These are phyloP conservation scores for Scyliorhinus canicula DNA, from an alignment of 2,797 vertebrate genomes.

Conservation along the genomic window DNA sequence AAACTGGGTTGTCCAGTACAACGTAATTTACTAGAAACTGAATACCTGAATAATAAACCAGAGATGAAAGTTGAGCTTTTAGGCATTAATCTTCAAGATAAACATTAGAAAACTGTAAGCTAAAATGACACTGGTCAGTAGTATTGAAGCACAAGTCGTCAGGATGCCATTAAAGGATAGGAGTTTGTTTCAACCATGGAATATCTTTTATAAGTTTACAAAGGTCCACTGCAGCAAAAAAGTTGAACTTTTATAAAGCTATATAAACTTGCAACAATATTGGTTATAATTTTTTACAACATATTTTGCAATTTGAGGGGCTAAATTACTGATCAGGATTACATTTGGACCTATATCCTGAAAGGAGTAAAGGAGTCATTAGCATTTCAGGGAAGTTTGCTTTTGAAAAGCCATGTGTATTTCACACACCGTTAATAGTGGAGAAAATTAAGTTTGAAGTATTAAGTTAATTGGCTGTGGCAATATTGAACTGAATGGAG, in stretches of 20 bases:
- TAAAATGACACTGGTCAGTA: neutral
- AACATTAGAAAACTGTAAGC: neutral
- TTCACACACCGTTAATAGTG: neutral
- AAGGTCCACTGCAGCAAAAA: constrained; percentile 6
- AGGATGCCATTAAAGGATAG: neutral
- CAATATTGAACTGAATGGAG: neutral
- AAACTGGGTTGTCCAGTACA: neutral
- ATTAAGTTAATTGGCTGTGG: neutral
- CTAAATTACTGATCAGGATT: neutral
- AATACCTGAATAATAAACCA: constrained; percentile 11
- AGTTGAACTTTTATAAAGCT: constrained; percentile 17
- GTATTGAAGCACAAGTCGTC: constrained; percentile 8
- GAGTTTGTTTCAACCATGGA: neutral
- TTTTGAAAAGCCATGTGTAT: neutral
- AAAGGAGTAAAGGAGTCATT: neutral
- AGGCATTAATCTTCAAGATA: constrained; percentile 2
- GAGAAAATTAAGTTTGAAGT: neutral
- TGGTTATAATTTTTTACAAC: neutral
- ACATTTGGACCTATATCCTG: neutral
- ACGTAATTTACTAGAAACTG: neutral
- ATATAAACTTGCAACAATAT: neutral
- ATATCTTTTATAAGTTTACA: neutral
- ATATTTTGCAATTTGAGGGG: neutral
- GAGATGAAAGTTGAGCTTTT: neutral
- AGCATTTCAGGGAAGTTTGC: neutral